phyloP scores from a whole-genome alignment of 2,888 invertebrate species.

The Neuroscelio doddi region DNA sequence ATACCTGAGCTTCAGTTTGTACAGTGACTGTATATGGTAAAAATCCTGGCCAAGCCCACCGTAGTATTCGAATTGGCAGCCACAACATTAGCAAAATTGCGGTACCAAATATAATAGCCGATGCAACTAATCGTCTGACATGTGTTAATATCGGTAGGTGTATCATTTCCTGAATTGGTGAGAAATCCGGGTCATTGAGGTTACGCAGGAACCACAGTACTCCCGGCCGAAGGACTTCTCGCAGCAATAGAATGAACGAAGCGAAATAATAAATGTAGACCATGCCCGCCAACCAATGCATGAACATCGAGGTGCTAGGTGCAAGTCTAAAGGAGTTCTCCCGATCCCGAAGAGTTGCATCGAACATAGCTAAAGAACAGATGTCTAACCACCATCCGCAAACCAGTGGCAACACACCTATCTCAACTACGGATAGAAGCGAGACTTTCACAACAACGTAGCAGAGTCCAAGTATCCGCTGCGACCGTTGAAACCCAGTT shows the following conservation, averaged over 20 bases:
- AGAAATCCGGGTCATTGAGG: conserved; percentile 98
- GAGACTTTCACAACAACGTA: conserved; percentile 95
- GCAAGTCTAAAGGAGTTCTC: conserved; percentile 91
- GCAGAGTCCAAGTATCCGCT: conserved; percentile 91
- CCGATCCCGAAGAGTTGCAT: conserved; percentile 90
- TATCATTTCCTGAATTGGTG: conserved; percentile 99
- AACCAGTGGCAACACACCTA: conserved; percentile 95
- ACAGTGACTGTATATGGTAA: conserved; percentile 94
- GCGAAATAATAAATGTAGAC: conserved; percentile 99
- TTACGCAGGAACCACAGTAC: conserved; percentile 98
- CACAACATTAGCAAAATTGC: conserved; percentile 96
- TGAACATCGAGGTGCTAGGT: conserved; percentile 97
- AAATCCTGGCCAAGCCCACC: conserved; percentile 87
- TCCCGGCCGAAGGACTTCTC: conserved; percentile 96
- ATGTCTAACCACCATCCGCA: conserved; percentile 99
- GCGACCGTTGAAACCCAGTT: conserved; percentile 85
- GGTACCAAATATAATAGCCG: conserved; percentile 96
- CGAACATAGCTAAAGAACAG: conserved; percentile 94
- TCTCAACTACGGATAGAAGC: conserved; percentile 95
- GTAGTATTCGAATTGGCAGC: conserved; percentile 92
- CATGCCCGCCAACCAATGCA: conserved; percentile 99
- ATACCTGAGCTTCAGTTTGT: conserved; percentile 84
- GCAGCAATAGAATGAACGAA: conserved; percentile 91
- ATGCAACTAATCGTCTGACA: conserved; percentile 90
- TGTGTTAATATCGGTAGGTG: conserved; percentile 95